Conservation (phyloP, 2,888 invertebrate genomes). For the Watsonalla binaria region DNA sequence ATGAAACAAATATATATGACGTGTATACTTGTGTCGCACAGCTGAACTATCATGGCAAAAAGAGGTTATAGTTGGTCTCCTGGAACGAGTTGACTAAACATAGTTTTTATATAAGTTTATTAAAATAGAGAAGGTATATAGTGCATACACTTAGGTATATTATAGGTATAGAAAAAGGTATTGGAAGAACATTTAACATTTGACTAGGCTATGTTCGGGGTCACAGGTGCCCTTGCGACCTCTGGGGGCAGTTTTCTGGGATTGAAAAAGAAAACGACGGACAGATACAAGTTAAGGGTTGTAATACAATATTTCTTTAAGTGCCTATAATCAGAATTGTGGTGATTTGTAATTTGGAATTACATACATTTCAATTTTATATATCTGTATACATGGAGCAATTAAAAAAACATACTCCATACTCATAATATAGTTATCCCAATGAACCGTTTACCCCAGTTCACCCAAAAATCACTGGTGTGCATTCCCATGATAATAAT, state of each 20-base stretch:
- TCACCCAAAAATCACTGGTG: no score
- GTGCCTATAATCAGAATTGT: slow-evolving; percentile 26
- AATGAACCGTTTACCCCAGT: no score
- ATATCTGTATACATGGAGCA: no score
- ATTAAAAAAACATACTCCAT: no score
- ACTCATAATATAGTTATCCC: no score
- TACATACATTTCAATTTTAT: no score
- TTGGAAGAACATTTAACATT: slow-evolving; percentile 11
- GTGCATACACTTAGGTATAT: background rate
- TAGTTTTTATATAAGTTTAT: no score
- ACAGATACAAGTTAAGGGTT: slow-evolving; percentile 49
- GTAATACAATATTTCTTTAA: slow-evolving; percentile 48
- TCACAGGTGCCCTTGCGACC: slow-evolving; percentile 52
- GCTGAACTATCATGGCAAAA: no score
- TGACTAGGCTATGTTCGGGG: slow-evolving; percentile 26
- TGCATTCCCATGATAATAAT: slow-evolving; percentile 17
- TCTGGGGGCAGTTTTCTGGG: slow-evolving; percentile 50
- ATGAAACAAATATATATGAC: no score
- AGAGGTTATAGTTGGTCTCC: no score
- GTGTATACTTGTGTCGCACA: no score
- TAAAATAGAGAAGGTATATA: background rate
- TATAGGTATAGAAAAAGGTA: background rate
- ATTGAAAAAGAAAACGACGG: slow-evolving; percentile 66
- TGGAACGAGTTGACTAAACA: no score
- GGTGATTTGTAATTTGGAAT: slow-evolving; percentile 23